Conservation (phyloP, 2,888 invertebrate species). For the Ochropacha duplaris region DNA sequence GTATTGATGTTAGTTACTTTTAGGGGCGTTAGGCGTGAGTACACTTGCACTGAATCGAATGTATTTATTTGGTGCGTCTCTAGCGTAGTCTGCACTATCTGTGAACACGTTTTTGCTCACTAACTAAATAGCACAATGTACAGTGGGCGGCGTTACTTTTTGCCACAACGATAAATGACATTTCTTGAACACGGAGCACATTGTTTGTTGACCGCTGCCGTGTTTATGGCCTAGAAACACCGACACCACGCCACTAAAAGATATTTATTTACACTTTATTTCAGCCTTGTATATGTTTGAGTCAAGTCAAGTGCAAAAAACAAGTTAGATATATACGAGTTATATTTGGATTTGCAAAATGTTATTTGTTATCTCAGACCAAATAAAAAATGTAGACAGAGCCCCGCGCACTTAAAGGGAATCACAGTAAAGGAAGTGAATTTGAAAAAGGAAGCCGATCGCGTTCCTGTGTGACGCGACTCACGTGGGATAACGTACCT, state of each 20-base stretch:
- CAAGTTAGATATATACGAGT: constrained; percentile 26
- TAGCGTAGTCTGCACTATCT: constrained; percentile 28
- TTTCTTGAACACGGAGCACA: constrained; percentile 58
- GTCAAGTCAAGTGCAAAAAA: constrained; percentile 48
- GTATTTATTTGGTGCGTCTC: constrained; percentile 7
- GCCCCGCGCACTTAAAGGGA: too few species aligned
- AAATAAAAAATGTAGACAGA: too few species aligned
- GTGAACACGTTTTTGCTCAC: constrained; percentile 42
- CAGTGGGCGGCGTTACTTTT: constrained; percentile 50
- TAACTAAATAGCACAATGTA: constrained; percentile 36
- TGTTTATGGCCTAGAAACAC: constrained; percentile 63
- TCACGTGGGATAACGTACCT: too few species aligned
- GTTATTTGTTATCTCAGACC: not conserved
- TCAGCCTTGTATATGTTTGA: constrained; percentile 38
- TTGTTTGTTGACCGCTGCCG: constrained; percentile 65
- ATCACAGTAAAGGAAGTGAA: too few species aligned
- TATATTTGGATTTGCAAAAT: constrained; percentile 16
- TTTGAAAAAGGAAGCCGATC: too few species aligned
- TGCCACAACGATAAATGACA: constrained; percentile 61
- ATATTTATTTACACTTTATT: constrained; percentile 62
- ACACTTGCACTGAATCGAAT: not conserved
- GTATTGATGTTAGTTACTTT: too few species aligned
- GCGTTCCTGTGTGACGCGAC: too few species aligned
- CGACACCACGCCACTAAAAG: constrained; percentile 50
- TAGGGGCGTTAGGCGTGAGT: not conserved